Base-by-base conservation (phyloP, 2,797 vertebrate genomes). In the Apogon hyalosoma region DNA sequence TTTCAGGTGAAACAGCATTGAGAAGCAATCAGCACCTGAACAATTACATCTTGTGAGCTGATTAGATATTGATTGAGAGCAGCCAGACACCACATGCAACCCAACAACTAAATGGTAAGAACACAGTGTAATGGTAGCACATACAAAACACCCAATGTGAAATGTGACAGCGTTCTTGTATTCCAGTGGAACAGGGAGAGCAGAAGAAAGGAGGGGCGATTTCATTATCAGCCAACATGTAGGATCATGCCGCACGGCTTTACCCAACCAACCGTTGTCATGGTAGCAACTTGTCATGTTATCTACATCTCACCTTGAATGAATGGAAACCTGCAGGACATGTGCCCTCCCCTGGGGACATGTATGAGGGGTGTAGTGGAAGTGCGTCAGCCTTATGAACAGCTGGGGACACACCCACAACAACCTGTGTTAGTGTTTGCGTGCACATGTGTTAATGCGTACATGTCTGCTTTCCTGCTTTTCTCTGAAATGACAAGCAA, bases 251-350 rank as follows among this genome's bases (percentile, higher is more conserved):
- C 55, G 60, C 79, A 77, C 60, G 57, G 77, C 77, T 82, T 75
- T 79, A 84, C 87, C 85, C 82, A 74, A 82, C 82, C 78, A 69
- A 41, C 80, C 55, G 92, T 93, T 93, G 91, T 90, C 91, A 93
- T 93, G 90, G 91, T 56, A 93, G 88, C 92, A 45, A 66, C 82
- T 83, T 88, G 82, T 91, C 84, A 85, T 86, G 87, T 92, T 84
- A 87, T 88, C 85, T 75, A 75, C 51, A 39, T 87, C 85, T 92
- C 87, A 92, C 89, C 92, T 93, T 93, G 90, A 88, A 83, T 92
- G 82, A 92, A 90, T 89, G 86, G 71, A 90, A 83, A 88, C 80
- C 87, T 90, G 81, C 24, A 63, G 80, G 86, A 91, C 72, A 72
- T 63, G 79, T 53, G 65, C 74, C 77, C 70, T 79, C 71, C 70